These are phyloP conservation scores for Tolmerus cingulatus DNA, from an alignment of 2,888 invertebrate species.

Conservation along the genomic window DNA sequence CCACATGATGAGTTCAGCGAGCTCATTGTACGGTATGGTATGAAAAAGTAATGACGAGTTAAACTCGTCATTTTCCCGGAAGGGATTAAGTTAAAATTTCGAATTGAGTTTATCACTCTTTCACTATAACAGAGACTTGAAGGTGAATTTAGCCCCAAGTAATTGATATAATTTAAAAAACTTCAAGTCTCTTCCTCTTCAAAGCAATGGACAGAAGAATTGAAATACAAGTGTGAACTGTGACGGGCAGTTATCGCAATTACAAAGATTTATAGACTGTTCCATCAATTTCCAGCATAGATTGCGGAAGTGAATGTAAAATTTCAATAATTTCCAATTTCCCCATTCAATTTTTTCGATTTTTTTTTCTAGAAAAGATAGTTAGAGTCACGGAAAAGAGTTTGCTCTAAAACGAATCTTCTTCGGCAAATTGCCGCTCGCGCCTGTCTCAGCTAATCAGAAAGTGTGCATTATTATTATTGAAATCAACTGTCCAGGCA, in stretches of 20 bases:
- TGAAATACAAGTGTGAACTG: neutral
- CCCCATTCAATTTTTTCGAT: neutral
- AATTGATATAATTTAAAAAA: no score
- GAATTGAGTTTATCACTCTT: no score
- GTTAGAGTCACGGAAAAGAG: neutral
- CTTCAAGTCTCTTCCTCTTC: no score
- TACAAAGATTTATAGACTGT: neutral
- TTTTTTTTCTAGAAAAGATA: neutral
- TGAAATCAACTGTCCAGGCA: constrained; percentile 14
- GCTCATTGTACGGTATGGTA: no score
- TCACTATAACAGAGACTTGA: no score
- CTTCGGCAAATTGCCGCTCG: neutral
- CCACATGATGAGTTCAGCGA: no score
- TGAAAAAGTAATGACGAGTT: no score
- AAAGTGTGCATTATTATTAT: constrained; percentile 11
- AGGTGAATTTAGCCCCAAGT: no score
- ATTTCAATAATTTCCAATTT: neutral
- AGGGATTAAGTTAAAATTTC: no score
- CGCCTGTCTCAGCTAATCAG: neutral
- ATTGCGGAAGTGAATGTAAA: neutral
- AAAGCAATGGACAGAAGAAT: no score
- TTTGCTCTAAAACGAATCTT: neutral
- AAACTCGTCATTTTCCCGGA: no score
- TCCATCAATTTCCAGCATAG: neutral
- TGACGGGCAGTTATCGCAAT: neutral